Percentiles rank a stretch among this genome's conserved stretches.
These are phyloP conservation scores for Ahaetulla prasina DNA, from an alignment of 2,113 vertebrate genomes.

Conservation along the genomic window DNA sequence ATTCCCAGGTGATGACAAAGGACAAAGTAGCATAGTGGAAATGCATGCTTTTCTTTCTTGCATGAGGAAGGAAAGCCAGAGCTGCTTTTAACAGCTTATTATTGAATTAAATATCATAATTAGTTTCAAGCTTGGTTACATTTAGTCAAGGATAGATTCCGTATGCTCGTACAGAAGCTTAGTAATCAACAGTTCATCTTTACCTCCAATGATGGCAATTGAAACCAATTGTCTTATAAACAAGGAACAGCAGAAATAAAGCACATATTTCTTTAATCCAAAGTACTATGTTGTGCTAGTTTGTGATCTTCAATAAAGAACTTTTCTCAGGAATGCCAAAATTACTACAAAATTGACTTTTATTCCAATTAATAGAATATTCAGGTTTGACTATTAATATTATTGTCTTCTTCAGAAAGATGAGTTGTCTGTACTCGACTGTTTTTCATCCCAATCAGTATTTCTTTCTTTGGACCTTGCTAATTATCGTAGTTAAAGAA, in stretches of 20 bases:
- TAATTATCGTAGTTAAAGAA: not conserved
- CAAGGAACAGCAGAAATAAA: not conserved
- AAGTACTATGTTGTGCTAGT: too few species aligned
- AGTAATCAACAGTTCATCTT: not conserved
- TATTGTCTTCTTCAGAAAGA: not conserved
- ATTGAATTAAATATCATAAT: not conserved
- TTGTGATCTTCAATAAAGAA: not conserved
- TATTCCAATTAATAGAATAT: not conserved
- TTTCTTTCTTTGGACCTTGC: not conserved
- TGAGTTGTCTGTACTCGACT: not conserved
- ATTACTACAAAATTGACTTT: not conserved
- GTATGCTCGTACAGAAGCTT: not conserved
- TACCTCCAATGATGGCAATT: not conserved
- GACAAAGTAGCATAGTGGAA: slow-evolving; percentile 14
- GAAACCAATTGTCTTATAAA: not conserved
- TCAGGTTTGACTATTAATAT: not conserved
- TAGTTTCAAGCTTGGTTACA: not conserved
- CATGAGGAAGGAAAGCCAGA: too few species aligned
- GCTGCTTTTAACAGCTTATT: not conserved
- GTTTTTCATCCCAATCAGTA: not conserved
- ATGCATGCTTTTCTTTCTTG: not conserved
- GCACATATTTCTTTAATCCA: not conserved
- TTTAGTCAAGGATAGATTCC: not conserved
- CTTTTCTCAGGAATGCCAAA: not conserved
- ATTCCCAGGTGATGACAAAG: slow-evolving; percentile 16